Evolutionary conservation across 2,113 vertebrate species (phyloP), one percentile per base, ranked within the genome.

Genomic region (Aplodontia rufa): DNA sequence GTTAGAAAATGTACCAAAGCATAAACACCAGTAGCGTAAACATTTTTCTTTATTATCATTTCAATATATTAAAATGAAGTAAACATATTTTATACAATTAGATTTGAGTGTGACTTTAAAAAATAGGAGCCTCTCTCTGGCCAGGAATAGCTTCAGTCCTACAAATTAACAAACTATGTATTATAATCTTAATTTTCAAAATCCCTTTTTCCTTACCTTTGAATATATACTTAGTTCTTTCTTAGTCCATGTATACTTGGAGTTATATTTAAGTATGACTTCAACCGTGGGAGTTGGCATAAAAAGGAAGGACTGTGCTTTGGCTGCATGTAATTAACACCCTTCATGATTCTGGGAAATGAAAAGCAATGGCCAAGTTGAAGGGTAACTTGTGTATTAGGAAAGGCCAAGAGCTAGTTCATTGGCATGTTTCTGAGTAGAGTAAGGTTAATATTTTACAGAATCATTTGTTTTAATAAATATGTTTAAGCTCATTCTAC

Each of bases 181-280:
- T 80, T 80, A 71, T 81, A 55, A 51, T 84, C 87, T 87, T 71
- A 80, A 75, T 93, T 80, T 86, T 80, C 4, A 80, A 88, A 87
- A 60, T 62, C 9, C 0, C 35, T 64, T 66, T 45, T 87, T 91
- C 55, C 60, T 86, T 92, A 60, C 5, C 51, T 47, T 84, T 87
- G 45, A 64, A 74, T 42, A 74, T 53, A 28, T 28, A 49, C 3
- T 47, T 78, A 6, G 8, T n/a, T 30, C 74, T 75, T 69, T 95
- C 79, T 92, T 45, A 93, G 55, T 85, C 22, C 78, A 35, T 64
- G n/a, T 45, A 49, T 51, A 47, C n/a, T 68, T 94, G 91, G 40
- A 20, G 14, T 81, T 87, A 72, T 71, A 42, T 80, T 87, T 87
- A 71, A 85, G 26, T 45, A 76, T 82, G 55, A 86, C 49, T 91